Evolutionary conservation across 2,888 invertebrate species (phyloP), one percentile per base, ranked within the genome.

Genomic region (Rhyacophila evoluta): DNA sequence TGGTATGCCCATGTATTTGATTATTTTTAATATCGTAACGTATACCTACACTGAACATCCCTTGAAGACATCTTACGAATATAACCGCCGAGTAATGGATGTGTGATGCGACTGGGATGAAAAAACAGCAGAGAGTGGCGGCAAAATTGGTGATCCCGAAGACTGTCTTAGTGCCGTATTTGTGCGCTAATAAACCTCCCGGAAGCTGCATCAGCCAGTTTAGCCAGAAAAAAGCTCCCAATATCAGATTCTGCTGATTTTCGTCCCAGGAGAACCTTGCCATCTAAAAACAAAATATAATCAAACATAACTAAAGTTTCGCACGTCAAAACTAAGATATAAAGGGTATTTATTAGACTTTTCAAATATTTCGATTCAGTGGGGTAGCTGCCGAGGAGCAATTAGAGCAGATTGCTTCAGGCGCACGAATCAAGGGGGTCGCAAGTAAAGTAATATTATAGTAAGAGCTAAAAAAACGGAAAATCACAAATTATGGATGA

Each of bases 161-260:
- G 11, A 95, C 87, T 39, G 91, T 84, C 85, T 95, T 95, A 0
- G 94, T 94, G 0, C 95, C 95, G 84, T 92, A 93, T 82, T 90
- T 91, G 78, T 91, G 90, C 0, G 94, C 93, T 72, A 94, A 84
- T 77, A 93, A 86, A 29, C 94, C 95, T 29, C 94, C 95, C 0
- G 94, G 94, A 36, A 95, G 86, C 86, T 95, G 94, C 0, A 92
- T 91, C 0, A 92, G 70, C 91, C 94, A 93, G 84, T 95, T 94
- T 0, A 94, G 86, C 92, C 93, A 94, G 85, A 93, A 95, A 84
- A 93, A 95, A 0, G 93, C 91, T 0, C 93, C 93, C 75, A 94
- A 85, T 6, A 92, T 88, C 39, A 91, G 83, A 6, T 92, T 92
- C 85, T 93, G 93, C 77, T 92, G 88, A 83, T 92, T 90, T 83